These are phyloP conservation scores for Cryptocephalus moraei DNA, from an alignment of 2,888 invertebrate genomes.

Conservation along the genomic window DNA sequence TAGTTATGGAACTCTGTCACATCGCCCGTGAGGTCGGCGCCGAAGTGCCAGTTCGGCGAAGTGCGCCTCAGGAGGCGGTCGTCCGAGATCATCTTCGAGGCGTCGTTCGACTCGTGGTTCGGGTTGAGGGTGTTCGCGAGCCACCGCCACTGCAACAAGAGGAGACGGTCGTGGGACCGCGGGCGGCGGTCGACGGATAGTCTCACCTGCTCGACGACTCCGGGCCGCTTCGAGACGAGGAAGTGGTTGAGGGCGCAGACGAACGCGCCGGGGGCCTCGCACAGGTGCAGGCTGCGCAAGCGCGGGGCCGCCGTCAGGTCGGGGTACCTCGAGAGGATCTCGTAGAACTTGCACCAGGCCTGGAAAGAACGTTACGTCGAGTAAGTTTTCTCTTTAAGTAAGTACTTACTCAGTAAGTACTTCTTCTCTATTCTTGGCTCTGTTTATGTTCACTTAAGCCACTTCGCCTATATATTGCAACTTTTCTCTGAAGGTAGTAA, in stretches of 20 bases:
- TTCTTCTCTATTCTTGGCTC: too few relatives aligned
- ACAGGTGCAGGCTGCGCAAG: constrained; percentile 74
- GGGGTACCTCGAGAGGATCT: constrained; percentile 55
- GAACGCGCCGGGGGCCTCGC: constrained; percentile 96
- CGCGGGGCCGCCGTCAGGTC: constrained; percentile 39
- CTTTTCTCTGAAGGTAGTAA: too few relatives aligned
- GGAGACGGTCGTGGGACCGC: too few relatives aligned
- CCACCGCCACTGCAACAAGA: constrained; percentile 66
- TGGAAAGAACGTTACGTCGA: constrained; percentile 16
- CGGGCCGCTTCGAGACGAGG: constrained; percentile 44
- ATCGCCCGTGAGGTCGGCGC: constrained; percentile 77
- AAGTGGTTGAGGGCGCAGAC: constrained; percentile 84
- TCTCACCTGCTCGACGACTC: constrained; percentile 25
- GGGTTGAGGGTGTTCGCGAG: constrained; percentile 81
- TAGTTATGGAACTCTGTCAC: constrained; percentile 63
- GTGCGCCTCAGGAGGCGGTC: constrained; percentile 77
- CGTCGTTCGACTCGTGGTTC: constrained; percentile 77
- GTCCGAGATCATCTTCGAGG: constrained; percentile 63
- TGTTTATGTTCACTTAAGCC: too few relatives aligned
- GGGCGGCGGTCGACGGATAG: too few relatives aligned
- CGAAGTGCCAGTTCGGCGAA: constrained; percentile 75
- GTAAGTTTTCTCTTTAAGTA: too few relatives aligned
- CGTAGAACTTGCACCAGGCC: constrained; percentile 94
- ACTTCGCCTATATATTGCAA: too few relatives aligned
- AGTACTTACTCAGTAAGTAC: too few relatives aligned